Percentiles rank a stretch among this genome's conserved stretches.
Evolutionary conservation across 1,140 invertebrate genomes (phyloP).

Genomic region (Lordiphosa stackelbergi): DNA sequence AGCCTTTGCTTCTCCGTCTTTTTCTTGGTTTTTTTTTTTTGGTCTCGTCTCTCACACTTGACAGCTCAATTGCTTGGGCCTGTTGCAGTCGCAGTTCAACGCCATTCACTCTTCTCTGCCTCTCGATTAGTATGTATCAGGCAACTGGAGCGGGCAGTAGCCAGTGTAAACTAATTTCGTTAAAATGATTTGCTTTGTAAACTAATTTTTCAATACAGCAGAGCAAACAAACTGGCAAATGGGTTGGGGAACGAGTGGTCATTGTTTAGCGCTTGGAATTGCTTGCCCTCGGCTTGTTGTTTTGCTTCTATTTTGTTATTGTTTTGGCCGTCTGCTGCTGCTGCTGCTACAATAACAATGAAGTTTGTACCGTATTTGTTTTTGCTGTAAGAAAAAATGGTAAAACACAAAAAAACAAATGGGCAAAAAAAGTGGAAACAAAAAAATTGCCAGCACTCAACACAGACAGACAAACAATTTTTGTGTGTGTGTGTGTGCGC

Average conservation of each 20-base stretch:
- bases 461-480: neutral
- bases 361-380: constrained; percentile 26
- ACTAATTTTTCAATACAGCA: constrained; percentile 48
- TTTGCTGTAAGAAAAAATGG: constrained; percentile 20
- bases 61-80: constrained; percentile 38
- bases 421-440: neutral
- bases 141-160: neutral
- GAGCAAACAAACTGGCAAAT: constrained; percentile 30
- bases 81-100: constrained; percentile 49
- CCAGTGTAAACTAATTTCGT: constrained; percentile 55
- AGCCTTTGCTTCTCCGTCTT: constrained; percentile 1
- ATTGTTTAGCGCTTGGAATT: constrained; percentile 52
- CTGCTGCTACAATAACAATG: constrained; percentile 8
- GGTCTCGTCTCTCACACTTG: constrained; percentile 26
- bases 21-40: neutral
- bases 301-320: constrained; percentile 26
- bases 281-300: constrained; percentile 26
- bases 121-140: constrained; percentile 5
- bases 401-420: constrained; percentile 11
- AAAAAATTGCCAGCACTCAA: neutral
- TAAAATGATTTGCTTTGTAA: constrained; percentile 49
- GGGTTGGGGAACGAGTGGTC: constrained; percentile 25
- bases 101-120: constrained; percentile 6
- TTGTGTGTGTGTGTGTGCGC: neutral
- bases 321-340: constrained; percentile 10